Evolutionary conservation across 1,140 invertebrate genomes (phyloP).

Genomic region (Pollicipes pollicipes): DNA sequence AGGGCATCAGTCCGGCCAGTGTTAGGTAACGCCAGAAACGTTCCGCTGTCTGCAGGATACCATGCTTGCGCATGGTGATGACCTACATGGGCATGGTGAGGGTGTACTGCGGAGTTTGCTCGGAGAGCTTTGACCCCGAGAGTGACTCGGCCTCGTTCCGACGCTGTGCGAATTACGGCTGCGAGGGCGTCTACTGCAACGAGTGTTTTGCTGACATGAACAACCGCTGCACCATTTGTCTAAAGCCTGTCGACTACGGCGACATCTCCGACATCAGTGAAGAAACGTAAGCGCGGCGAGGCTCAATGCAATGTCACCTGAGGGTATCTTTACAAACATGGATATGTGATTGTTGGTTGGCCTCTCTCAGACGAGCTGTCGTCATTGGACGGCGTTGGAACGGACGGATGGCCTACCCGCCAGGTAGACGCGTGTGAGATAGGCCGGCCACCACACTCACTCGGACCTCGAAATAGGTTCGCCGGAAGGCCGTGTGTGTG

Average conservation of each 20-base stretch:
- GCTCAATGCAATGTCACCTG: neutral
- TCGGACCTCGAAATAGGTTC: too few relatives aligned
- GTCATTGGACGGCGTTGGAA: neutral
- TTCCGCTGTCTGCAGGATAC: too few relatives aligned
- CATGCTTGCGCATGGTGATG: neutral
- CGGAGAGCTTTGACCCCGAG: neutral
- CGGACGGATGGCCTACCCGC: too few relatives aligned
- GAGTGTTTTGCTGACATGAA: slow-evolving; percentile 51
- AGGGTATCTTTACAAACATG: neutral
- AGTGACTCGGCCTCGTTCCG: neutral
- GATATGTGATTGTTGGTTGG: neutral
- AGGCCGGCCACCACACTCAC: too few relatives aligned
- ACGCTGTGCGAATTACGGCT: slow-evolving; percentile 25
- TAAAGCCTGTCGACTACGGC: slow-evolving; percentile 49
- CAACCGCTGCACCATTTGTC: slow-evolving; percentile 52
- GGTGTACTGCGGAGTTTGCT: neutral
- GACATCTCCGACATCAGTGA: slow-evolving; percentile 52
- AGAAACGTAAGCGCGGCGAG: too few relatives aligned
- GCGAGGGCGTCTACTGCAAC: slow-evolving; percentile 49
- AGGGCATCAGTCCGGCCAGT: too few relatives aligned
- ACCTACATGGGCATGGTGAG: neutral
- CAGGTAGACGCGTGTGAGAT: too few relatives aligned
- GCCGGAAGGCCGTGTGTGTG: too few relatives aligned
- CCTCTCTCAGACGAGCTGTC: neutral
- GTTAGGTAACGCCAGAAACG: too few relatives aligned